Base-by-base conservation (phyloP, 2,888 invertebrate species). In the Eupithecia dodoneata region DNA sequence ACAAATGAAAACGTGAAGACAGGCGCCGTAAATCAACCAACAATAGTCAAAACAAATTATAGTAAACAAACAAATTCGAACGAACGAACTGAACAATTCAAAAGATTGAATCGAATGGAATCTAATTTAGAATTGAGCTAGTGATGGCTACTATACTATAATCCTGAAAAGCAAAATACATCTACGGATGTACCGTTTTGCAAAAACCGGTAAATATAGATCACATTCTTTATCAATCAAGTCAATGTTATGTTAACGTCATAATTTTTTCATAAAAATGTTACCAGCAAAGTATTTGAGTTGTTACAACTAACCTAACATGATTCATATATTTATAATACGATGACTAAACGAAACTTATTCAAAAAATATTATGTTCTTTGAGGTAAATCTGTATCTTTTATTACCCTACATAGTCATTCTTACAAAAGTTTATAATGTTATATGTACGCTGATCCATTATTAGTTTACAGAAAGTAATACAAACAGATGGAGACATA, bases 31-130 rank as follows among this genome's bases (percentile, higher is more conserved):
- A n/a, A 55, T 55, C n/a, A 2, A 7, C 30, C 30, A 30, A 30
- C 30, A 7, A n/a, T n/a, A n/a, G 2, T 55, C n/a, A 67, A 67
- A 42, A n/a, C 44, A 67, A 67, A 13, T 42, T 66, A 65, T 2
- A 44, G 65, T 41, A 65, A 55, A n/a, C 55, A 49, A 52, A 59
- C 18, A 3, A 9, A 9, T 59, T 59, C 18, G 4, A 84, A 83
- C 81, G 83, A 83, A 52, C 79, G 80, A 70, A 81, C 77, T 47
- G 30, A 30, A 30, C 30, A 30, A 30, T 30, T 30, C 30, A 30
- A 78, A 15, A 15, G 9, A 18, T 59, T n/a, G 52, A 55, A 65
- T 12, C 30, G 12, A 41, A 18, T 59, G 6, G 52, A 55, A 65
- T 12, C 30, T 4, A 41, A 65, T 65, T 65, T 65, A 13, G 12